These are phyloP conservation scores for Cotesia congregata DNA, from an alignment of 2,888 invertebrate species.

Conservation along the genomic window DNA sequence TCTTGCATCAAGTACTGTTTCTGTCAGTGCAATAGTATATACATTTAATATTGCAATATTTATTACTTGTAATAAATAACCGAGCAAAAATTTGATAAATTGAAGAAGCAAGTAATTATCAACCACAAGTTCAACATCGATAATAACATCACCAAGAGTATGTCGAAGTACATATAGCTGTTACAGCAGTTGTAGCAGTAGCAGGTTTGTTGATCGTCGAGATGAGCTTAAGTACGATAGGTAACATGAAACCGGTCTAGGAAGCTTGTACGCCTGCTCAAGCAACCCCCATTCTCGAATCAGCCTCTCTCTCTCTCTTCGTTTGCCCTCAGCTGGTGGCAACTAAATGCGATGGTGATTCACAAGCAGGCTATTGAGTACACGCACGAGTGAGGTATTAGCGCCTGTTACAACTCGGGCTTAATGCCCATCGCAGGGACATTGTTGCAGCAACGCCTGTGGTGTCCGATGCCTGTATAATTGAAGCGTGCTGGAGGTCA, in stretches of 20 bases:
- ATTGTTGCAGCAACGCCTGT: conserved; percentile 43
- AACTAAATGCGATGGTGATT: conserved; percentile 38
- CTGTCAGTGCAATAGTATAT: no score
- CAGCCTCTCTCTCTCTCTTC: background rate
- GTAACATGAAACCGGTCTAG: conserved; percentile 7
- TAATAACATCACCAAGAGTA: background rate
- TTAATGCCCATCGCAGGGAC: conserved; percentile 45
- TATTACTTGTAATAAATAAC: no score
- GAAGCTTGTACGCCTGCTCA: background rate
- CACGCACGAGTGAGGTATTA: conserved; percentile 50
- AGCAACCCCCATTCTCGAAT: background rate
- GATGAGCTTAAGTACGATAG: conserved; percentile 3
- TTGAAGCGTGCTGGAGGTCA: conserved; percentile 37
- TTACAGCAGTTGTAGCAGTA: background rate
- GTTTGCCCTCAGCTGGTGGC: background rate
- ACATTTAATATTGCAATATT: no score
- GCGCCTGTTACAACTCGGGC: conserved; percentile 48
- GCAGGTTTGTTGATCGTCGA: background rate
- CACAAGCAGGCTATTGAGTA: conserved; percentile 43
- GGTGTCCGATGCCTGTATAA: conserved; percentile 36
- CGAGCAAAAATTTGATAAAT: background rate
- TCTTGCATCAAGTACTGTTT: no score
- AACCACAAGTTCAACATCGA: background rate
- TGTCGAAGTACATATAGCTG: background rate
- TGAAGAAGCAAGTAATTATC: background rate